Percentiles rank a stretch among this genome's conserved stretches.
Evolutionary conservation across 2,113 vertebrate genomes (phyloP).

Genomic region (Cavia aperea): DNA sequence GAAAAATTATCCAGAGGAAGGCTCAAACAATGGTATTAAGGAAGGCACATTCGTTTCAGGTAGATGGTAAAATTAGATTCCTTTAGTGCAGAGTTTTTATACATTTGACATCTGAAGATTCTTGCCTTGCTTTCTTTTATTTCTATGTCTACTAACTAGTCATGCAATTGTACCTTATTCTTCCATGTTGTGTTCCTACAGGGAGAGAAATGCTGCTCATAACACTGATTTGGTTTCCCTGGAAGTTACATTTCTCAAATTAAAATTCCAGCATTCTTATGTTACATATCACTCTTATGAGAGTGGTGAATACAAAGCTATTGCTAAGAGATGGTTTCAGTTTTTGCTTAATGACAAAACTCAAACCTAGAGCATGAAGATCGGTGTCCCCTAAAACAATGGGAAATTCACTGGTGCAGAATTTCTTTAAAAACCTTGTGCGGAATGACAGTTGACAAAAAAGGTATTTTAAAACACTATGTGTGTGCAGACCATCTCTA

Average conservation of each 20-base stretch:
- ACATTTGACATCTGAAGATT: not conserved
- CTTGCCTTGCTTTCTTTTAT: not conserved
- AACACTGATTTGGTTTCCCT: not conserved
- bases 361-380: not conserved
- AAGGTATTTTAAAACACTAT: not conserved
- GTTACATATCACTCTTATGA: slow-evolving; percentile 3
- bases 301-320: not conserved
- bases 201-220: not conserved
- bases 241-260: not conserved
- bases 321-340: not conserved
- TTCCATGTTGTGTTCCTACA: not conserved
- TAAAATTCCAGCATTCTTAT: slow-evolving; percentile 39
- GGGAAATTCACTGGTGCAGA: not conserved
- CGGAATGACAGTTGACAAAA: not conserved
- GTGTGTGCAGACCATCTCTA: not conserved
- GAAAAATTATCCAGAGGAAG: not conserved
- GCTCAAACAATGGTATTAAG: not conserved
- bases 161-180: not conserved
- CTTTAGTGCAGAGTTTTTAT: not conserved
- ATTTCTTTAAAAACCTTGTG: not conserved
- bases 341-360: slow-evolving; percentile 31
- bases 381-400: not conserved
- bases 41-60: not conserved
- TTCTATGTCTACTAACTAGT: not conserved
- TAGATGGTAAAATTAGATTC: not conserved